A percentile compares a stretch with the other conserved stretches of the same genome.
These are phyloP conservation scores for Drosophila malerkotliana DNA, from an alignment of 1,140 invertebrate genomes.

Conservation along the genomic window DNA sequence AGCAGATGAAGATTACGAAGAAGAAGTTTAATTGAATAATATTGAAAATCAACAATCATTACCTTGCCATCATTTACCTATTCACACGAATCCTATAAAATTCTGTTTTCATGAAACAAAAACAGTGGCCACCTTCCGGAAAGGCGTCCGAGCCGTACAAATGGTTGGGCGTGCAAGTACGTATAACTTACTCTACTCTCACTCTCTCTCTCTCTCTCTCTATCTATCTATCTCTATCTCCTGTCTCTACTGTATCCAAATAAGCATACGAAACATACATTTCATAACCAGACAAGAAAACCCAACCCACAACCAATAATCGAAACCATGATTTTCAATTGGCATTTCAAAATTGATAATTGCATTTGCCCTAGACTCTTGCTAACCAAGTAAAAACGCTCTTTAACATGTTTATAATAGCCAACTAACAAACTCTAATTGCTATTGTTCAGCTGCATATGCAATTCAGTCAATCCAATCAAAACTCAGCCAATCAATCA, in stretches of 20 bases:
- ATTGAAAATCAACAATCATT: slow-evolving; percentile 67
- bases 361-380: slow-evolving; percentile 14
- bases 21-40: slow-evolving; percentile 43
- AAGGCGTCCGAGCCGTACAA: slow-evolving; percentile 99
- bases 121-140: slow-evolving; percentile 99
- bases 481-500: slow-evolving; percentile 43
- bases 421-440: slow-evolving; percentile 49
- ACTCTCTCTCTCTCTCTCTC: slow-evolving; percentile 58
- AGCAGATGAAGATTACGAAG: slow-evolving; percentile 38
- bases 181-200: slow-evolving; percentile 86
- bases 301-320: slow-evolving; percentile 11
- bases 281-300: slow-evolving; percentile 24
- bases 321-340: slow-evolving; percentile 18
- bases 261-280: slow-evolving; percentile 67
- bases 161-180: slow-evolving; percentile 98
- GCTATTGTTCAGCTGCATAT: slow-evolving; percentile 47
- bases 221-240: slow-evolving; percentile 49
- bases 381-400: neutral
- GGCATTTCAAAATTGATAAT: slow-evolving; percentile 22
- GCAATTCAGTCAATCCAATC: slow-evolving; percentile 34
- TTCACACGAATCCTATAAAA: slow-evolving; percentile 84
- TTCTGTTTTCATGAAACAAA: slow-evolving; percentile 83
- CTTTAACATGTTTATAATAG: slow-evolving; percentile 22
- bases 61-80: slow-evolving; percentile 83
- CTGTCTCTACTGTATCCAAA: slow-evolving; percentile 57